Evolutionary conservation across 1,140 invertebrate species (phyloP), one percentile per base, ranked within the genome.

Genomic region (Sinella curviseta): DNA sequence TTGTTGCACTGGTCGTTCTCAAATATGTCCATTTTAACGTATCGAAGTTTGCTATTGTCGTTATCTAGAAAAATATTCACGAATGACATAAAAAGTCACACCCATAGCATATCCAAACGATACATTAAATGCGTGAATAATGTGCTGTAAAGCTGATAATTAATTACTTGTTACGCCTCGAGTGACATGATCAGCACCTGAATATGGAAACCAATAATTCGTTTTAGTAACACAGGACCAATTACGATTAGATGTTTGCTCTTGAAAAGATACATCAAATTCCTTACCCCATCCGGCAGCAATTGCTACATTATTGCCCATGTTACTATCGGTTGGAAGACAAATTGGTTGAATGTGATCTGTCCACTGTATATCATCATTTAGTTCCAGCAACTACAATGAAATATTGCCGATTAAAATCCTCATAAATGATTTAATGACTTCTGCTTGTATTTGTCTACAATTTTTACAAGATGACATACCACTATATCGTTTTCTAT

Each of bases 271-370:
- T n/a, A 48, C 20, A 48, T 48, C 20, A 48, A 48, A 8, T 12
- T 48, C 20, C 24, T 60, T 60, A 33, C 65, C 65, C 65, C 65
- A 70, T 16, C 65, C 65, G 3, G 65, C 65, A 31, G 65, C 65
- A 70, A 70, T 16, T 8, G 65, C 65, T 3, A 14, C 8, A 31
- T 70, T 30, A 14, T 14, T 31, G 4, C 24, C 8, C 3, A 31
- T n/a, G 28, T 33, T 33, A n/a, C n/a, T 20, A 4, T 70, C 31
- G 8, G 8, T 4, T 14, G 65, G 65, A 30, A 70, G 65, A 33
- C 65, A 70, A 4, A 70, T 70, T 12, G 65, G 65, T 30, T 70
- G 65, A 31, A 70, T 33, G n/a, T 33, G 12, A 14, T 70, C 31
- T n/a, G 65, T 70, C 65, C 65, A 70, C 24, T 31, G 4, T 3